Evolutionary conservation across 2,888 invertebrate genomes (phyloP), one percentile per base, ranked within the genome.

Genomic region (Tuberolachnus salignus): DNA sequence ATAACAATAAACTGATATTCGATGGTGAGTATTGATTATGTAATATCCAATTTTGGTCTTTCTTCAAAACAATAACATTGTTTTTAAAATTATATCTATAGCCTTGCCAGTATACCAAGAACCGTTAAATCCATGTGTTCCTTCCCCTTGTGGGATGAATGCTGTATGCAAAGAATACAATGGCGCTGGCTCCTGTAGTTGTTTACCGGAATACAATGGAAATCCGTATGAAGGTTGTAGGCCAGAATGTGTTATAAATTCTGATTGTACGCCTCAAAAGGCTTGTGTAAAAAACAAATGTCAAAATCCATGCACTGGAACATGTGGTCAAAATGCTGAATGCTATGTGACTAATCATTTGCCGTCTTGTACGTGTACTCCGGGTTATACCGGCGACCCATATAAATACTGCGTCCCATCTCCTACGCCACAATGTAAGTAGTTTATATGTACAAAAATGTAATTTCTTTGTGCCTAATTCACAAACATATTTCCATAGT

Each of bases 221-320:
- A 88, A 89, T 83, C 89, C 90, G 19, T 89, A 88, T 81, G 87
- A 88, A 83, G 88, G 88, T 13, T 89, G 89, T 81, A 85, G 88
- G 81, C 89, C 89, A 10, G 89, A 89, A 84, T 89, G 89, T 83
- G 84, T 87, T 1, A 82, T 88, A 46, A 88, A 87, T 83, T 87
- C 88, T 1, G 89, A 90, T 81, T 90, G 90, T 83, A 85, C 88
- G 1, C 86, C 87, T 21, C 87, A 88, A 82, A 86, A 86, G 82
- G 88, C 89, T 80, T 90, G 90, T 82, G 84, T 88, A 10, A 86
- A 86, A 81, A 88, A 87, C 55, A 88, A 88, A 82, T 90, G 90
- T 83, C 84, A 85, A 81, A 88, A 89, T 84, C 89, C 89, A 42
- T 90, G 89, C 81, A 88, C 88, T 2, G 89, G 88, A 81, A 87